Evolutionary conservation across 2,888 invertebrate genomes (phyloP), one percentile per base, ranked within the genome.

Genomic region (Dynastes hyllus): DNA sequence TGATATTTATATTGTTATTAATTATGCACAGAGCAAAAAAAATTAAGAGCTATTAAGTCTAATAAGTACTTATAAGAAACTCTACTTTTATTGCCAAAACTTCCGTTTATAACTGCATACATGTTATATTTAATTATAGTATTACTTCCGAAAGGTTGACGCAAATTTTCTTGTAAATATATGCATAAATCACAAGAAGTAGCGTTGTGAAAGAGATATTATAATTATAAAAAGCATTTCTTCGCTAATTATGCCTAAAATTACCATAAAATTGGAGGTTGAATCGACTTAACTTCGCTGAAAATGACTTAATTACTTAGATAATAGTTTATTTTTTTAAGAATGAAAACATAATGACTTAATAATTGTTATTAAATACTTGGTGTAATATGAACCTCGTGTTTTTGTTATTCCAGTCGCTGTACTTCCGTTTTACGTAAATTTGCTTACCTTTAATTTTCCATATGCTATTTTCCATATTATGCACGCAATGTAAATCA

Each of bases 241-340:
- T 55, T 55, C n/a, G 22, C 45, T 55, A 61, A 61, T 61, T 61
- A 61, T 29, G 2, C 22, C 8, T 29, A 22, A 61, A 29, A 27
- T 61, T 61, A 29, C n/a, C 61, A 61, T 29, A 61, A 29, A 61
- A 61, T 61, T 61, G 61, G 11, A 61, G 4, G 27, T 61, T 61
- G 61, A 29, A 22, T 22, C 22, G 6, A 61, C 11, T 11, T 29
- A 61, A 27, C 11, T 61, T 61, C 22, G 11, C 11, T 29, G 22
- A 22, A 61, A 61, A 61, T 61, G n/a, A 29, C 61, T 61, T 61
- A 27, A 61, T 61, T 61, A 61, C 29, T 22, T n/a, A 29, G 22
- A 61, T 29, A 61, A 61, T 61, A 61, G 29, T 29, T 11, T 61
- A 27, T 27, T 61, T 27, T 9, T 11, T 11, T 61, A 61, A 61